phyloP scores from a whole-genome alignment of 1,140 invertebrate genomes.

The Atta texana region DNA sequence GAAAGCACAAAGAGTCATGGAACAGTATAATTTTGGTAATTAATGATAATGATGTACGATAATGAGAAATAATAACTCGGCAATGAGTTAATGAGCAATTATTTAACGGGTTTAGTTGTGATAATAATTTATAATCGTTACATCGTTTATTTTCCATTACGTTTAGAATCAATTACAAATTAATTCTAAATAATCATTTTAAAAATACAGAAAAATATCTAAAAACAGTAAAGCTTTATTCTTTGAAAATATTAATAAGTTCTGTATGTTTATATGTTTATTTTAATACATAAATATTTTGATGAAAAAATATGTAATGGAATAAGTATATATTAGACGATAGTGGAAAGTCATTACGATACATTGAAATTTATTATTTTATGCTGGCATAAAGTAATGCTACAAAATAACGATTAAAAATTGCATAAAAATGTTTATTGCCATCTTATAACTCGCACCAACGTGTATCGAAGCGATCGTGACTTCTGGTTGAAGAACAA shows the following conservation, averaged over 20 bases:
- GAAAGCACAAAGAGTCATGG: conserved; percentile 30
- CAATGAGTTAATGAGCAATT: conserved; percentile 54
- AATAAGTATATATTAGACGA: not conserved
- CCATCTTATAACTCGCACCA: not conserved
- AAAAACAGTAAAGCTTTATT: not conserved
- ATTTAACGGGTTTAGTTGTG: conserved; percentile 41
- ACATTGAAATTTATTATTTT: not conserved
- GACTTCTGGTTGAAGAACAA: not conserved
- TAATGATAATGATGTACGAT: conserved; percentile 54
- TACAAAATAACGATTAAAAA: not conserved
- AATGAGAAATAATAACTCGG: conserved; percentile 56
- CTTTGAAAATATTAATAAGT: not conserved
- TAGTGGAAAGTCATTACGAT: not conserved
- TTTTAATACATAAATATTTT: not conserved
- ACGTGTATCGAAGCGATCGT: not conserved
- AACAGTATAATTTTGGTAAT: conserved; percentile 57
- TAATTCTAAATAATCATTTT: not conserved
- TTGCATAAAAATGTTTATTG: conserved; percentile 6
- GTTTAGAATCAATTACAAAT: not conserved
- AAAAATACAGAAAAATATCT: not conserved
- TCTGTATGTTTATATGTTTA: not conserved
- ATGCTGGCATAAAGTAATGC: not conserved
- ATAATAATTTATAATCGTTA: conserved; percentile 52
- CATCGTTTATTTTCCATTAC: not conserved
- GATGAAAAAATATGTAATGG: not conserved